Percentiles rank a stretch among this genome's conserved stretches.
phyloP scores from a whole-genome alignment of 2,888 invertebrate species.

The Drosophila recens region DNA sequence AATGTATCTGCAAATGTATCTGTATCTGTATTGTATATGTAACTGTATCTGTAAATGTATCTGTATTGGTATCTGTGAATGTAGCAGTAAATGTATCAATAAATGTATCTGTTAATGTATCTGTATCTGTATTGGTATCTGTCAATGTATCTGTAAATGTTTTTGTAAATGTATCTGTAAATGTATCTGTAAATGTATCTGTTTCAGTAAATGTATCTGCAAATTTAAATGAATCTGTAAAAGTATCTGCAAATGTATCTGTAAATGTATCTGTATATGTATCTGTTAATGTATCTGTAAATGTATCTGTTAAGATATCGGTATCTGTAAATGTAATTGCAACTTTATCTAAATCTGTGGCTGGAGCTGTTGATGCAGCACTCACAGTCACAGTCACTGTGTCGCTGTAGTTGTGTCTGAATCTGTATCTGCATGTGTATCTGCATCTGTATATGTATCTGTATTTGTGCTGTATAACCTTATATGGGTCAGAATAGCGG shows the following conservation, averaged over 20 bases:
- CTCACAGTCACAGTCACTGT: background rate
- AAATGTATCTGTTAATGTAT: no score
- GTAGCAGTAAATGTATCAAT: no score
- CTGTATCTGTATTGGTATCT: no score
- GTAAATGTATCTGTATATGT: background rate
- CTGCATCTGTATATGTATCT: background rate
- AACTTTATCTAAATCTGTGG: background rate
- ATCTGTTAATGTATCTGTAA: conserved; percentile 4
- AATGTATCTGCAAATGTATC: no score
- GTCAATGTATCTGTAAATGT: background rate
- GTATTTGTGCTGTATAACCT: conserved; percentile 31
- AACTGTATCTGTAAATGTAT: no score
- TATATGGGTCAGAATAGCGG: conserved; percentile 66
- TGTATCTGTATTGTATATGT: no score
- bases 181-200: background rate
- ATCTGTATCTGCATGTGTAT: background rate
- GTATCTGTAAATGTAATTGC: background rate
- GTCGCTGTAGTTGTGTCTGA: background rate
- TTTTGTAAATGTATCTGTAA: background rate
- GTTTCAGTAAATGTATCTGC: background rate
- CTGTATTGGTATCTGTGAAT: no score
- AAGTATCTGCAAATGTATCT: background rate
- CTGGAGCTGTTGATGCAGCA: background rate
- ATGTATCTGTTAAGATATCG: background rate
- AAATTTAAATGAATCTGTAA: no score